Evolutionary conservation across 1,140 invertebrate genomes (phyloP).

Genomic region (Melanaphis sacchari): DNA sequence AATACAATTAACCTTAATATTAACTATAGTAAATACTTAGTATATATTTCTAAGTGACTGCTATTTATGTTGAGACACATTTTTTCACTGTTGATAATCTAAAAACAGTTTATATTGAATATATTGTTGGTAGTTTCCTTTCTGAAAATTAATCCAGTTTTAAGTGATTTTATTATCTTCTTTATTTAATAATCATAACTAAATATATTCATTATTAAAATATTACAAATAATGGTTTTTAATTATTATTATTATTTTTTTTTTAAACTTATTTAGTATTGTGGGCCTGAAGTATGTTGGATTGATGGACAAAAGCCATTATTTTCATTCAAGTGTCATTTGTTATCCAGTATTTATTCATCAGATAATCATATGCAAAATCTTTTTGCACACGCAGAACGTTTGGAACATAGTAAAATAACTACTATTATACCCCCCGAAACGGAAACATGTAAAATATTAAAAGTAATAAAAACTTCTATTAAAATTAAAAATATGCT

Average conservation of each 20-base stretch:
- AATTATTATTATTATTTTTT: constrained; percentile 54
- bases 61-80: too few species aligned
- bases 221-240: not conserved
- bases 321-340: constrained; percentile 81
- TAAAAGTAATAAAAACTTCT: constrained; percentile 69
- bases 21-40: too few species aligned
- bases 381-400: constrained; percentile 79
- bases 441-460: constrained; percentile 81
- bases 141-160: too few species aligned
- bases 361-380: constrained; percentile 86
- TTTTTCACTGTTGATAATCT: too few species aligned
- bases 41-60: too few species aligned
- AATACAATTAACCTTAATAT: too few species aligned
- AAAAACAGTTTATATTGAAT: too few species aligned
- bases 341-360: constrained; percentile 88
- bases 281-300: constrained; percentile 90
- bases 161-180: too few species aligned
- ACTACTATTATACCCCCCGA: constrained; percentile 72
- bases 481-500: not conserved
- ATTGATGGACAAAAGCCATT: constrained; percentile 87
- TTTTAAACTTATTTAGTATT: constrained; percentile 71
- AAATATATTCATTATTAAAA: too few species aligned
- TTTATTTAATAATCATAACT: too few species aligned
- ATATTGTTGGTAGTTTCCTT: too few species aligned
- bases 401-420: constrained; percentile 70